Evolutionary conservation across 2,888 invertebrate genomes (phyloP), one percentile per base, ranked within the genome.

Genomic region (Luperina nickerlii): DNA sequence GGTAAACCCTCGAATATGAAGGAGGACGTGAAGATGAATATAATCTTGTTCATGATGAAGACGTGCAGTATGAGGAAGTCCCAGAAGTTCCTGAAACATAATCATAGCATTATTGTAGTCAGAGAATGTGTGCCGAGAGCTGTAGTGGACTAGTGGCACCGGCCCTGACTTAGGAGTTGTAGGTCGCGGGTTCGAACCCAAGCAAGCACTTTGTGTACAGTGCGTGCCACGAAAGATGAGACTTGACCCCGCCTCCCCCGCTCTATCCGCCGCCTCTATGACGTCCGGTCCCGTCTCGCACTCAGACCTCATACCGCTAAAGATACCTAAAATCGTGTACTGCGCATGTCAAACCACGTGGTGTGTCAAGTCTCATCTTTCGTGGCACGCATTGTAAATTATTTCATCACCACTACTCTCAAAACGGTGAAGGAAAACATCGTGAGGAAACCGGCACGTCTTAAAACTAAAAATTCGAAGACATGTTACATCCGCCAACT

Each of bases 21-120:
- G 13, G 86, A 67, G 4, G 87, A 87, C 8, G 83, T 82, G 24
- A 75, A 77, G 13, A 80, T 70, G 42, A 88, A 83, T 24, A 83
- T 4, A 27, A 83, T 63, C 71, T 87, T 87, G 70, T 86, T 78
- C 6, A 75, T 13, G 24, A 87, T 54, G n/a, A 87, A 73, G 0
- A 78, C 79, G 13, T 83, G 70, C 15, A 88, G 51, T 42, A 87
- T 88, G 8, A 87, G 11, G 7, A 45, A 83, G 66, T 81, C 74
- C 87, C 87, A 87, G 70, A 81, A 79, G 62, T 68, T 74, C 13
- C 87, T 87, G 86, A 78, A 87, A 87, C 38, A 18, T n/a, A 18
- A 57, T 38, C 24, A 38, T 32, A 54, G 18, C 9, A 18, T 57
- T 24, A 48, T 27, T 27, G 7, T 69, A 7, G 20, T 51, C 20